Evolutionary conservation across 2,797 vertebrate genomes (phyloP).

Genomic region (Harpagifer antarcticus): DNA sequence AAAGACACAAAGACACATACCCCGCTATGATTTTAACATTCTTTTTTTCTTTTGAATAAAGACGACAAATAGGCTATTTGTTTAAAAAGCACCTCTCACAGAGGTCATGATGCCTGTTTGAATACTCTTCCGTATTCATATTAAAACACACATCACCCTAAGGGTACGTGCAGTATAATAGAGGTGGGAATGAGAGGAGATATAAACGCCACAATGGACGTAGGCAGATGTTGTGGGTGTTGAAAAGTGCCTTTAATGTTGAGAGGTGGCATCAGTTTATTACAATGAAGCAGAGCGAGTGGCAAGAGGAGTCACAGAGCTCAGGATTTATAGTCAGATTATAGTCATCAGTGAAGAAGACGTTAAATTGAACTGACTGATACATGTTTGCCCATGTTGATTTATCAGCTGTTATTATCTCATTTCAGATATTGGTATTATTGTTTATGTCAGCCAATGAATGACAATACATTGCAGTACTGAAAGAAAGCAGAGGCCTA

Average conservation of each 20-base stretch:
- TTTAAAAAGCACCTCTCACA: neutral
- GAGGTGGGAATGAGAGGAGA: constrained; percentile 47
- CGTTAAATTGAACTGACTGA: neutral
- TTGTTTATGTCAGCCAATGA: neutral
- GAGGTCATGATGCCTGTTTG: constrained; percentile 19
- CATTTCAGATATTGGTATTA: constrained; percentile 1
- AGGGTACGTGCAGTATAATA: constrained; percentile 1
- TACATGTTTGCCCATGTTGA: no score
- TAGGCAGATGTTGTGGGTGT: constrained; percentile 64
- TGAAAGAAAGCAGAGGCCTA: neutral
- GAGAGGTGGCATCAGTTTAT: constrained; percentile 43
- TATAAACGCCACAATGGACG: constrained; percentile 56
- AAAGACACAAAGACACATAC: constrained; percentile 20
- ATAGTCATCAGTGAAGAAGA: constrained; percentile 2
- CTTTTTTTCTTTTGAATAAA: constrained; percentile 4
- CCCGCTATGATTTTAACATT: neutral
- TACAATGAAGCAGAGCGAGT: constrained; percentile 31
- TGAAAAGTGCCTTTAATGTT: constrained; percentile 52
- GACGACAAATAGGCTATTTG: constrained; percentile 6
- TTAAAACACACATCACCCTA: constrained; percentile 40
- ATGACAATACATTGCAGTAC: neutral
- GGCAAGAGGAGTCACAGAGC: constrained; percentile 10
- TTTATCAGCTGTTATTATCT: neutral
- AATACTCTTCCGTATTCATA: constrained; percentile 41
- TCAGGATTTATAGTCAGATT: constrained; percentile 21